phyloP scores from a whole-genome alignment of 2,797 vertebrate species.

The Knipowitschia caucasica region DNA sequence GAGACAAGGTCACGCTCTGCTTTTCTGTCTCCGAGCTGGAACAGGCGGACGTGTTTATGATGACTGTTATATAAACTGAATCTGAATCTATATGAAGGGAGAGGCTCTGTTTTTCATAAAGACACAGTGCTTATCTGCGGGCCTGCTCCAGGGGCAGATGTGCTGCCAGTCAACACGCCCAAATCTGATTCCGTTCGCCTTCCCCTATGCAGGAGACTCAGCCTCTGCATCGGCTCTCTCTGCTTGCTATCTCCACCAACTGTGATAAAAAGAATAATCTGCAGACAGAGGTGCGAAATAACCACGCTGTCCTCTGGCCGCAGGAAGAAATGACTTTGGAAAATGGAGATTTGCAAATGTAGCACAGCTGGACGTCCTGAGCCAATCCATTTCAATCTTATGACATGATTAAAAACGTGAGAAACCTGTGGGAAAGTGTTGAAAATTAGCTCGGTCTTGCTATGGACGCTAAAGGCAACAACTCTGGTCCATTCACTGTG shows the following conservation, averaged over 20 bases:
- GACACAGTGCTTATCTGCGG: constrained; percentile 67
- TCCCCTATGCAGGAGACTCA: constrained; percentile 61
- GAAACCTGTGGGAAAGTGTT: too few relatives aligned
- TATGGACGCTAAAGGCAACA: too few relatives aligned
- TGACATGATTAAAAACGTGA: too few relatives aligned
- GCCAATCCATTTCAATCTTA: not conserved
- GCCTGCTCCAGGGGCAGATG: constrained; percentile 69
- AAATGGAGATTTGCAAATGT: constrained; percentile 26
- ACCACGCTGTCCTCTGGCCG: constrained; percentile 62
- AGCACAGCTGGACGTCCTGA: constrained; percentile 6
- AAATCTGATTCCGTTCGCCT: constrained; percentile 64
- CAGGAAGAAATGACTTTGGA: constrained; percentile 63
- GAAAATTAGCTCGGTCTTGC: too few relatives aligned
- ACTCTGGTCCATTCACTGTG: too few relatives aligned
- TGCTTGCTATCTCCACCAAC: constrained; percentile 49
- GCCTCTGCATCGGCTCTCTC: constrained; percentile 52
- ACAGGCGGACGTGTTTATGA: constrained; percentile 55
- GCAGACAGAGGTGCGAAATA: constrained; percentile 65
- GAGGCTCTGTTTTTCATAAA: constrained; percentile 71
- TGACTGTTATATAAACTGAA: constrained; percentile 59
- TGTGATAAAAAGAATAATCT: constrained; percentile 72
- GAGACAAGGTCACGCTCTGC: constrained; percentile 31
- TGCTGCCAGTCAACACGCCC: constrained; percentile 65
- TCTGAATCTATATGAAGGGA: too few relatives aligned
- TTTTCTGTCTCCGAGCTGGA: constrained; percentile 6